phyloP scores from a whole-genome alignment of 2,888 invertebrate species.

The Limnephilus marmoratus region DNA sequence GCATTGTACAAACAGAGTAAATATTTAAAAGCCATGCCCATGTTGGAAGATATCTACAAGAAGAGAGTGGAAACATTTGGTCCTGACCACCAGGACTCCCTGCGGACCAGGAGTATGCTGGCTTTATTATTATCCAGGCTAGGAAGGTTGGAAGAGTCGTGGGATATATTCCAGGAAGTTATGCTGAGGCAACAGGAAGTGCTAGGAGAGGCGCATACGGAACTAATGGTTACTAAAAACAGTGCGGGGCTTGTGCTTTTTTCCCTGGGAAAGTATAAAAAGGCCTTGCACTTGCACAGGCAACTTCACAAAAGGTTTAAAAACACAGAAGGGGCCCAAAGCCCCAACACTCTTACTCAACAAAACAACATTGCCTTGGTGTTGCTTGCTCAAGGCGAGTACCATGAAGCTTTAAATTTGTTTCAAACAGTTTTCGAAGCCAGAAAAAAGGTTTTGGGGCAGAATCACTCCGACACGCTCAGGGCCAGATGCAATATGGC shows the following conservation, averaged over 20 bases:
- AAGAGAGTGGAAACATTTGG: not conserved
- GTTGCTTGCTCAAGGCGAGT: not conserved
- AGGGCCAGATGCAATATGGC: not conserved
- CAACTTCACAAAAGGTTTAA: not conserved
- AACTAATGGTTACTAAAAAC: too few species aligned
- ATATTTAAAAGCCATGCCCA: not conserved
- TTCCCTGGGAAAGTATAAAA: not conserved
- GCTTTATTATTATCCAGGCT: not conserved
- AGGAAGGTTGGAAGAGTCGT: not conserved
- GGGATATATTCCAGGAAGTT: slow-evolving; percentile 15
- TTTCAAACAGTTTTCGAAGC: not conserved
- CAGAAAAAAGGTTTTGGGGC: not conserved
- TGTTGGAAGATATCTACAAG: not conserved
- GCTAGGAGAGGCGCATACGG: not conserved
- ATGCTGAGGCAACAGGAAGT: not conserved
- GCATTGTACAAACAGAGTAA: slow-evolving; percentile 10
- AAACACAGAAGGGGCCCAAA: not conserved
- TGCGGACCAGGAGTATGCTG: not conserved
- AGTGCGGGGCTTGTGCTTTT: not conserved
- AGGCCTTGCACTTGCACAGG: not conserved
- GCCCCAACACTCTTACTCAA: not conserved
- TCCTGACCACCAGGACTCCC: not conserved
- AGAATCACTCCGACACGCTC: not conserved
- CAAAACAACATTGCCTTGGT: slow-evolving; percentile 16
- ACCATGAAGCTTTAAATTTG: not conserved